A percentile compares a stretch with the other conserved stretches of the same genome.
These are phyloP conservation scores for Sebastes vulpes DNA, from an alignment of 2,797 vertebrate species.

Conservation along the genomic window DNA sequence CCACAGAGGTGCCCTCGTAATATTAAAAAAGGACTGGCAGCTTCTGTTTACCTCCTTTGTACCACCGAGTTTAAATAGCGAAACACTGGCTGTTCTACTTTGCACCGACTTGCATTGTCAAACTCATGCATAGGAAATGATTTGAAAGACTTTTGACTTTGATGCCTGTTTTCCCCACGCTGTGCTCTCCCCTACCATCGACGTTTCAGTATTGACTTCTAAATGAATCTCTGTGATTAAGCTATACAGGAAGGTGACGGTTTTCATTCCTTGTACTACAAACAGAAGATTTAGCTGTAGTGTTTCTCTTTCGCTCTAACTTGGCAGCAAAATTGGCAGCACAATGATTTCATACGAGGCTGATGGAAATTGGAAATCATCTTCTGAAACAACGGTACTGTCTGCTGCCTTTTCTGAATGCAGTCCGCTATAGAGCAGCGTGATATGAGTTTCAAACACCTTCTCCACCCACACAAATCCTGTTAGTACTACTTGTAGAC, in stretches of 20 bases:
- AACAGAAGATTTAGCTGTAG: conserved; percentile 65
- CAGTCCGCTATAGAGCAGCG: conserved; percentile 35
- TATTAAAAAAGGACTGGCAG: conserved; percentile 39
- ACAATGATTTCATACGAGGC: conserved; percentile 73
- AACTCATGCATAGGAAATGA: conserved; percentile 59
- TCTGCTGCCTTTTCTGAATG: conserved; percentile 65
- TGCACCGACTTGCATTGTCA: conserved; percentile 31
- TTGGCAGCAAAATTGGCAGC: conserved; percentile 73
- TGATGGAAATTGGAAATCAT: conserved; percentile 83
- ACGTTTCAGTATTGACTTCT: conserved; percentile 51
- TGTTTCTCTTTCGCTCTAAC: conserved; percentile 62
- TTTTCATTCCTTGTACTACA: conserved; percentile 67
- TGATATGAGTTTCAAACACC: conserved; percentile 67
- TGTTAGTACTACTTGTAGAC: conserved; percentile 20
- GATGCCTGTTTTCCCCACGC: conserved; percentile 47
- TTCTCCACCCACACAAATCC: conserved; percentile 21
- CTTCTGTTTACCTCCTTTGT: conserved; percentile 57
- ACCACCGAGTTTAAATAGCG: conserved; percentile 43
- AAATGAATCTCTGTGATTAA: conserved; percentile 80
- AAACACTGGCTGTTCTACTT: conserved; percentile 53
- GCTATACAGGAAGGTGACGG: conserved; percentile 64
- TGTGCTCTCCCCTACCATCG: conserved; percentile 6
- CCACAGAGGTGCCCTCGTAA: not conserved
- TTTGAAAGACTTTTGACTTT: conserved; percentile 61
- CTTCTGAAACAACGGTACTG: conserved; percentile 61